phyloP scores from a whole-genome alignment of 2,888 invertebrate species.

The Trilocha varians region DNA sequence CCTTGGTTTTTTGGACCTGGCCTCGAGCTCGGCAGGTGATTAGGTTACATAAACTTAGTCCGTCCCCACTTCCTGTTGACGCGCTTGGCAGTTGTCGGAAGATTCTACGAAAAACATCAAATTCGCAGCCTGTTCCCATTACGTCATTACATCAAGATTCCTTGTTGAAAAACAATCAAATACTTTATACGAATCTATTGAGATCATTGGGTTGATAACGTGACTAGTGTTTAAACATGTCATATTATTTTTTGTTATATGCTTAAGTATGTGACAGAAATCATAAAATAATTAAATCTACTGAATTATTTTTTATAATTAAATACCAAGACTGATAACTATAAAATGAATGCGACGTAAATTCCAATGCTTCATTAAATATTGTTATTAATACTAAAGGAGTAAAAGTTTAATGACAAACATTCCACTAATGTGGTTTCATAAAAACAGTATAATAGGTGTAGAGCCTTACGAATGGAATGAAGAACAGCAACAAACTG shows the following conservation, averaged over 20 bases:
- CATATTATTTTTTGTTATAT: too few species aligned
- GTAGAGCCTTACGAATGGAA: conserved; percentile 50
- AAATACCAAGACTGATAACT: too few species aligned
- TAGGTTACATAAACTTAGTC: conserved; percentile 71
- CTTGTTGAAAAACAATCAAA: conserved; percentile 5
- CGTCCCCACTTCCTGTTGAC: conserved; percentile 69
- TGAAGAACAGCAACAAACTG: conserved; percentile 59
- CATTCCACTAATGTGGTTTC: conserved; percentile 27
- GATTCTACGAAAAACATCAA: conserved; percentile 61
- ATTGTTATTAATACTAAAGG: conserved; percentile 20
- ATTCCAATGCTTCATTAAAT: conserved; percentile 17
- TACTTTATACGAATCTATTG: neutral
- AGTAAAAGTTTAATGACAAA: conserved; percentile 32
- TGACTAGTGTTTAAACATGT: too few species aligned
- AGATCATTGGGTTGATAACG: neutral
- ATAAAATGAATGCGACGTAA: conserved; percentile 4
- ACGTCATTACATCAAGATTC: conserved; percentile 38
- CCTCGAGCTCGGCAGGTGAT: conserved; percentile 68
- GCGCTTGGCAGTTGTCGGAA: conserved; percentile 65
- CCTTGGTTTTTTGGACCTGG: conserved; percentile 66
- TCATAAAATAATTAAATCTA: too few species aligned
- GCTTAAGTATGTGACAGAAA: too few species aligned
- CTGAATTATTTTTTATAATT: too few species aligned
- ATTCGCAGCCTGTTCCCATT: conserved; percentile 56
- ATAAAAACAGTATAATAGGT: conserved; percentile 43